Evolutionary conservation across 2,113 vertebrate species (phyloP).

Genomic region (Eira barbara): DNA sequence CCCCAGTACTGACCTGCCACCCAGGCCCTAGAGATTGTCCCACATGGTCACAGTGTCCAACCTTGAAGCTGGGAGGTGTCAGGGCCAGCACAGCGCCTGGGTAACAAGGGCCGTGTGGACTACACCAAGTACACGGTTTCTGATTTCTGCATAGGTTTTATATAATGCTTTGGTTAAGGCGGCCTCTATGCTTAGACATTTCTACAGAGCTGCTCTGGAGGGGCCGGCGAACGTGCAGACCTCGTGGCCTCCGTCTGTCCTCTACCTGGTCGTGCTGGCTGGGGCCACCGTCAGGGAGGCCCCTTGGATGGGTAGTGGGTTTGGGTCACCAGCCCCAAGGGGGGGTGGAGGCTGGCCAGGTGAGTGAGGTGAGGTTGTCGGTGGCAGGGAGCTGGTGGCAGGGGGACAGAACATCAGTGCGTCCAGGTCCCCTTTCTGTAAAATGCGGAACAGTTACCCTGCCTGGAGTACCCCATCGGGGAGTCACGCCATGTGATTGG

Average conservation of each 20-base stretch:
- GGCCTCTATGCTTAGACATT: not conserved
- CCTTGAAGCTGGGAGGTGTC: accelerated
- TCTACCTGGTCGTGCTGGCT: too few species aligned
- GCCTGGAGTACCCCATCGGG: not conserved
- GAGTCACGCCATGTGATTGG: not conserved
- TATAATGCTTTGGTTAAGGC: not conserved
- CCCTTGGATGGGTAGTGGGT: not conserved
- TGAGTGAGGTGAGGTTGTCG: too few species aligned
- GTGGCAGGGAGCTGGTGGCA: accelerated
- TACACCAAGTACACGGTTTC: accelerated
- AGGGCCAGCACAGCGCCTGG: not conserved
- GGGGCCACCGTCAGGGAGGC: not conserved
- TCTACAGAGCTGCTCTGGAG: not conserved
- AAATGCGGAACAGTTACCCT: too few species aligned
- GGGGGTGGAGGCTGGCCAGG: not conserved
- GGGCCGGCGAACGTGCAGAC: accelerated
- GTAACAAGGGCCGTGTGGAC: accelerated
- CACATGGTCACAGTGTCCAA: not conserved
- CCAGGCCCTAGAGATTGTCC: not conserved
- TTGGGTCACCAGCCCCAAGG: accelerated
- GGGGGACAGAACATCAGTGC: not conserved
- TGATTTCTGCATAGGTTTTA: not conserved
- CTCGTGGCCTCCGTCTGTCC: accelerated
- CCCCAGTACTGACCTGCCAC: accelerated
- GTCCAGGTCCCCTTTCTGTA: not conserved